Base-by-base conservation (phyloP, 2,797 vertebrate species). In the Anguilla pacifica region DNA sequence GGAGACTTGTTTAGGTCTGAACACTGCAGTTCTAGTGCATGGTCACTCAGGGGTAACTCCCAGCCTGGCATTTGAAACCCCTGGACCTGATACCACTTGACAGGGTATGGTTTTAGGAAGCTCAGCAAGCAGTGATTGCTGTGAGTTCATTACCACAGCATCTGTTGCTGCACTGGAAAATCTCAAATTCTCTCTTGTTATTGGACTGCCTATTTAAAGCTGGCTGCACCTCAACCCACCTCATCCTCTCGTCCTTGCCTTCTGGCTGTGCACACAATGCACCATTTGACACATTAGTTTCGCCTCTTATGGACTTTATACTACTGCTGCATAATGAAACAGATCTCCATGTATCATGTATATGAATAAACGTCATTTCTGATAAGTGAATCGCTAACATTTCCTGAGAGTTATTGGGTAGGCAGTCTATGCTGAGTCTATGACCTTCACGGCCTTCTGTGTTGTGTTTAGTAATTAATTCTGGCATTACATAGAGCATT, bases 121-220 rank as follows among this genome's bases (percentile, higher is more conserved):
- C 79, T 82, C 19, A 9, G 43, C 25, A 51, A 17, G 22, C 79
- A 82, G 79, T 13, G 46, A 13, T 11, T 46, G 46, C 22, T n/a
- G 22, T 51, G 79, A 82, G 79, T 82, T 82, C 46, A 82, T 82
- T 82, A 82, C 79, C 79, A 51, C 79, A 82, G 79, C 46, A 51
- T 82, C 79, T 82, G 79, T 82, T 49, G 25, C 46, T 51, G 79
- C 43, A 51, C 79, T 82, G 79, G 79, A 82, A 82, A 82, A 51
- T 51, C 22, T 82, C 79, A 82, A 82, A 13, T 49, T 82, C 46
- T 25, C 79, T 25, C 79, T 51, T 82, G 79, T 11, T 82, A 82
- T 82, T 82, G 79, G 79, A 82, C 46, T 82, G 79, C 22, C 43
- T 82, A 46, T 25, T 82, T 51, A 51, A 51, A 82, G 79, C 79